Evolutionary conservation across 2,888 invertebrate species (phyloP), one percentile per base, ranked within the genome.

Genomic region (Acheta domesticus): DNA sequence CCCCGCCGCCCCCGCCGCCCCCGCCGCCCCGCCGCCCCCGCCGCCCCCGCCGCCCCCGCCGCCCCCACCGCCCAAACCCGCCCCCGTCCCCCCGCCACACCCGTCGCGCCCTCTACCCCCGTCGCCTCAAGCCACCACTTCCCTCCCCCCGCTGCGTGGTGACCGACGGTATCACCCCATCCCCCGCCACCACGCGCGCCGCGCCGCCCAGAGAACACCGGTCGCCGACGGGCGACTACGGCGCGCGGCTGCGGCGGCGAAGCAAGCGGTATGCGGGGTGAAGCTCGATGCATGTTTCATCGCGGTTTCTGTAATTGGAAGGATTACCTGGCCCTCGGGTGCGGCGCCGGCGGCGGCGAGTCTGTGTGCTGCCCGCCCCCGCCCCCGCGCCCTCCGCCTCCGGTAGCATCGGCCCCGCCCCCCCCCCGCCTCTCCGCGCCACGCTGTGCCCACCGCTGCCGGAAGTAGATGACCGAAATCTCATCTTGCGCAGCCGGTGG

Each of bases 291-390:
- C 78, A 80, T 80, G 80, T 80, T 80, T 80, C 80, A 80, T 80
- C 78, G 78, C 49, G 80, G 80, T 78, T 78, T 77, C 80, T 80
- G 80, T 80, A 80, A 80, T 80, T 80, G 80, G 80, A 77, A 77
- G 80, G 80, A 80, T 80, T 80, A 80, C 62, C 62, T 62, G 62
- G 62, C 62, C 62, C 62, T 62, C 62, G 62, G 62, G 62, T 62
- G 62, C 14, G 62, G 62, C n/a, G 62, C 14, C 4, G 62, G 62
- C 62, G 62, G 62, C 62, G n/a, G 62, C 62, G 14, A n/a, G 62
- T n/a, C 62, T 62, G 36, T 36, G 36, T 36, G 36, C 36, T 62
- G 62, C n/a, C 62, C 16, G n/a, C 62, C 62, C 14, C 14, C 62
- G 62, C 62, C 62, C 11, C 62, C 62, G 62, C 62, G n/a, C 62